Base-by-base conservation (phyloP, 2,797 vertebrate species). In the Smutsia temminckii region DNA sequence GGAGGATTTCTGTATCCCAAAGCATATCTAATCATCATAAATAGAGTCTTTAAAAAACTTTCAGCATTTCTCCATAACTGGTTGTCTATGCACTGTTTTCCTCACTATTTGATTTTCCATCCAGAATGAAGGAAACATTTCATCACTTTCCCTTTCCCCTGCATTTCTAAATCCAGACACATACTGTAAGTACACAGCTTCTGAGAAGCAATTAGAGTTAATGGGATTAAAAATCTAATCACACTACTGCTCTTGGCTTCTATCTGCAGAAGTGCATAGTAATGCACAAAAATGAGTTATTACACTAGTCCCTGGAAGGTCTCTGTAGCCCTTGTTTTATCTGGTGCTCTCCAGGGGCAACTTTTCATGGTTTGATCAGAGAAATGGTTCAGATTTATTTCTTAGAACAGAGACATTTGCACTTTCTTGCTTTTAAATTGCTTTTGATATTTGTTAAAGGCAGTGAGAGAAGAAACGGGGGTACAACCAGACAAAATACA, bases 171-270 rank as follows among this genome's bases (percentile, higher is more conserved):
- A 93, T 94, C 69, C 7, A 96, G 94, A 94, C 95, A 92, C 74
- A 96, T 95, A 95, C 96, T 94, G 93, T 93, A 98, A 97, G 85
- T 81, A 93, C 16, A 86, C 61, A 86, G 79, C 69, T 95, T 96
- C 93, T 95, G 91, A 97, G 96, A 97, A 96, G 96, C 94, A 97
- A 96, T 96, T 97, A 97, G 46, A 95, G 75, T 94, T 95, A 97
- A 96, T 97, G 93, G 95, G 74, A 96, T 97, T 97, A 97, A 96
- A 93, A 95, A 95, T 88, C 96, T 94, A 95, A 97, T 95, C 96
- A 97, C 91, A 95, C 55, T 53, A 77, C 85, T 83, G 68, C 81
- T 93, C 59, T 96, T 96, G 91, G 93, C 95, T 97, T 78, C 49
- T 69, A 93, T 64, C 64, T 94, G 55, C 74, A 96, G 92, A 93